These are phyloP conservation scores for Dynastes grantii DNA, from an alignment of 2,888 invertebrate species.

Conservation along the genomic window DNA sequence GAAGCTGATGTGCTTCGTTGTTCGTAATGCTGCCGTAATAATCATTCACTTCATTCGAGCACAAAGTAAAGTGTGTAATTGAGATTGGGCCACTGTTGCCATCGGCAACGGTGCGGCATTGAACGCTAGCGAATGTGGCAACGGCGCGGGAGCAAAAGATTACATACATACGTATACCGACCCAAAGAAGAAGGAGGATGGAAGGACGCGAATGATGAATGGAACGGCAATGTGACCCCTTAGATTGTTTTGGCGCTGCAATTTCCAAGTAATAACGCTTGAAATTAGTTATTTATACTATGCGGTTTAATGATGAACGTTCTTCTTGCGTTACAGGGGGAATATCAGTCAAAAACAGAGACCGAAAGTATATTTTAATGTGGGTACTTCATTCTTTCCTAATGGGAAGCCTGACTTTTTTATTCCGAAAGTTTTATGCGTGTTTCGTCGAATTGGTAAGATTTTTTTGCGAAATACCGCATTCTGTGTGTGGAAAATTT, in stretches of 20 bases:
- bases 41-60: conserved; percentile 26
- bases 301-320: conserved; percentile 13
- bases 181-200: conserved; percentile 4
- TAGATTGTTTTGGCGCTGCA: conserved; percentile 21
- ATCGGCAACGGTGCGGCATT: not conserved
- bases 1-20: not conserved
- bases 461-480: no score
- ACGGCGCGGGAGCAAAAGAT: conserved; percentile 8
- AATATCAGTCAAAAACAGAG: not conserved
- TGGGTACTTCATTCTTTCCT: not conserved
- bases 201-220: conserved; percentile 27
- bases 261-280: conserved; percentile 33
- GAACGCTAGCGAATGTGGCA: not conserved
- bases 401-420: not conserved
- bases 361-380: not conserved
- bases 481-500: no score
- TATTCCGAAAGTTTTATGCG: not conserved
- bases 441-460: no score
- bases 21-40: conserved; percentile 8
- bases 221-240: conserved; percentile 27
- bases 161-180: not conserved
- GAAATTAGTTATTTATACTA: conserved; percentile 35
- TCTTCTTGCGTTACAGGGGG: not conserved
- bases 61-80: conserved; percentile 22
- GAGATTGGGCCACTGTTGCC: conserved; percentile 31